These are phyloP conservation scores for Napeogenes sylphis DNA, from an alignment of 2,888 invertebrate genomes.

Conservation along the genomic window DNA sequence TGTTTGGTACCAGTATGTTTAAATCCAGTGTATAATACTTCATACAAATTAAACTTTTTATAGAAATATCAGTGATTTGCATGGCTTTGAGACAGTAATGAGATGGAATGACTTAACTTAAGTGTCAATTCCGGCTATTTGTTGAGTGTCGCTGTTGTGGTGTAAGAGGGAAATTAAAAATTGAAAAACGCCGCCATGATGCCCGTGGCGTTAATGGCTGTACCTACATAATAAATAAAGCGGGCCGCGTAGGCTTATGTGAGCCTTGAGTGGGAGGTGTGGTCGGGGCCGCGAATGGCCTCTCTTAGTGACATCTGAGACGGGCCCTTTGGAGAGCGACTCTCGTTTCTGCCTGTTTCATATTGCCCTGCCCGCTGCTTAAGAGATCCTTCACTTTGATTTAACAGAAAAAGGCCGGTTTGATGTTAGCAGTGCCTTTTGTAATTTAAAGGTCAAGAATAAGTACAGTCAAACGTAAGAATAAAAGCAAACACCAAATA, in stretches of 20 bases:
- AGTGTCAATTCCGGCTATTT: slow-evolving; percentile 65
- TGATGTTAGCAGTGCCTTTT: slow-evolving; percentile 53
- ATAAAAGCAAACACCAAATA: slow-evolving; percentile 11
- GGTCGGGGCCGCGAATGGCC: slow-evolving; percentile 74
- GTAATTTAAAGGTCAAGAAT: slow-evolving; percentile 23
- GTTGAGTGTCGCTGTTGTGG: slow-evolving; percentile 55
- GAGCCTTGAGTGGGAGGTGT: slow-evolving; percentile 75
- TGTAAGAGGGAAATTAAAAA: slow-evolving; percentile 74
- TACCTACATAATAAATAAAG: slow-evolving; percentile 74
- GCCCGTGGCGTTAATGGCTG: slow-evolving; percentile 74
- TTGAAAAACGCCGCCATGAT: slow-evolving; percentile 76
- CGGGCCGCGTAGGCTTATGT: slow-evolving; percentile 73
- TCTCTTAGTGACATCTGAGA: slow-evolving; percentile 75
- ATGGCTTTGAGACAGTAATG: slow-evolving; percentile 4
- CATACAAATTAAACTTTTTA: background rate
- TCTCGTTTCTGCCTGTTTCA: slow-evolving; percentile 72
- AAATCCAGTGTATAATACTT: background rate
- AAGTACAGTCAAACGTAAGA: slow-evolving; percentile 4
- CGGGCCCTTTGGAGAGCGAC: slow-evolving; percentile 71
- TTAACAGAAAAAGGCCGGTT: slow-evolving; percentile 71
- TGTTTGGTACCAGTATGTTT: no score
- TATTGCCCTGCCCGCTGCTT: slow-evolving; percentile 69
- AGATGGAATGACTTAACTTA: slow-evolving; percentile 55
- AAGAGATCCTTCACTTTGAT: slow-evolving; percentile 74
- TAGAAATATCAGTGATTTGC: background rate